Conservation (phyloP, 1,140 invertebrate genomes). For the Nasonia giraulti region DNA sequence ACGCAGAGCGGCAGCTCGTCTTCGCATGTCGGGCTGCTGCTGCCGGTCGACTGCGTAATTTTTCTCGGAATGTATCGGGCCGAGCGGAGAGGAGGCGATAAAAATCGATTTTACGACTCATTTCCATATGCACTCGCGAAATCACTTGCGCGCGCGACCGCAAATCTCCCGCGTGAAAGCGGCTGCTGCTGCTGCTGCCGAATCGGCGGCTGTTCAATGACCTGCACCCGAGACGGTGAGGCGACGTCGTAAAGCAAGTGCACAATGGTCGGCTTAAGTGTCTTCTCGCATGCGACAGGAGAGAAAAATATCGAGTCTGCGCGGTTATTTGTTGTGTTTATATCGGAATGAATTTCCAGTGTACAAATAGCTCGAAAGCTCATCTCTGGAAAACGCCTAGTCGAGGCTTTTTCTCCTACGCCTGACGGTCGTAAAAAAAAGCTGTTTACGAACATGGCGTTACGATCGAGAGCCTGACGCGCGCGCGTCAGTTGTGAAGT, state of each 20-base stretch:
- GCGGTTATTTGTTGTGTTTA: neutral
- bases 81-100: neutral
- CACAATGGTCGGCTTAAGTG: slow-evolving; percentile 5
- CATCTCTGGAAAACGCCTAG: neutral
- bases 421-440: no score
- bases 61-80: neutral
- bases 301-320: slow-evolving; percentile 4
- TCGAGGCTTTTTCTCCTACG: neutral
- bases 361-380: no score
- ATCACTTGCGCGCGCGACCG: slow-evolving; percentile 25
- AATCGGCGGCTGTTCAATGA: slow-evolving; percentile 40
- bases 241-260: slow-evolving; percentile 32
- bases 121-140: slow-evolving; percentile 12
- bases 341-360: neutral
- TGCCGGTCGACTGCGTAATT: neutral
- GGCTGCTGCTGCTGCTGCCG: slow-evolving; percentile 6
- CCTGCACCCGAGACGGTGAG: neutral
- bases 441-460: neutral
- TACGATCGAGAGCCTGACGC: no score
- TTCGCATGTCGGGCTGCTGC: neutral
- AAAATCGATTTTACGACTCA: slow-evolving; percentile 43
- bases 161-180: slow-evolving; percentile 40
- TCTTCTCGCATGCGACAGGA: neutral
- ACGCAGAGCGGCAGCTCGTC: neutral
- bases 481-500: no score